Conservation (phyloP, 2,797 vertebrate species). For the Silurus lanzhouensis region DNA sequence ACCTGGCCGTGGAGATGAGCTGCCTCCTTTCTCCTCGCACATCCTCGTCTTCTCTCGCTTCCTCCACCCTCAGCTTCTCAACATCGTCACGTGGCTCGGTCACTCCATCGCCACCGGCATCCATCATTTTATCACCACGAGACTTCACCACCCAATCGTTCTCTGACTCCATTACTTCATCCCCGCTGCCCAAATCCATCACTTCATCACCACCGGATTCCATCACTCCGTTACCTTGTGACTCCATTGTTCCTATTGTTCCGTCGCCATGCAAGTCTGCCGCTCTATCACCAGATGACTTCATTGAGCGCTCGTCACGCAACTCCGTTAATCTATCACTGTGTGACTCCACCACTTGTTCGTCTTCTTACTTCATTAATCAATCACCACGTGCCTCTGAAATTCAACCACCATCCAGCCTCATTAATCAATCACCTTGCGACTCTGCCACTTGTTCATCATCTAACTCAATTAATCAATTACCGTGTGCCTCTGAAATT, state of each 20-base stretch:
- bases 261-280: too few species aligned
- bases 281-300: not conserved
- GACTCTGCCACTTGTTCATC: not conserved
- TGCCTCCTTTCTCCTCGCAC: constrained; percentile 69
- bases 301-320: not conserved
- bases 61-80: constrained; percentile 63
- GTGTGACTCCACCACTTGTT: not conserved
- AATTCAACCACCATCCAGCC: not conserved
- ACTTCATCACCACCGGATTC: constrained; percentile 5
- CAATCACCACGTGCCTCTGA: not conserved
- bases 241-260: not conserved
- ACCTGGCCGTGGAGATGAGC: constrained; percentile 77
- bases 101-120: constrained; percentile 33
- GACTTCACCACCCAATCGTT: not conserved
- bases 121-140: constrained; percentile 2
- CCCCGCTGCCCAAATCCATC: not conserved
- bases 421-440: not conserved
- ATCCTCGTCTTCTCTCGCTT: constrained; percentile 61
- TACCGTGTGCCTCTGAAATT: not conserved
- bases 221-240: not conserved
- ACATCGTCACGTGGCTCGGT: constrained; percentile 51
- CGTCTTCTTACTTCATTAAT: not conserved
- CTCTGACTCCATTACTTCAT: not conserved
- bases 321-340: not conserved
- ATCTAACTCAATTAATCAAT: not conserved